Conservation (phyloP, 2,888 invertebrate genomes). For the Aphidius colemani region DNA sequence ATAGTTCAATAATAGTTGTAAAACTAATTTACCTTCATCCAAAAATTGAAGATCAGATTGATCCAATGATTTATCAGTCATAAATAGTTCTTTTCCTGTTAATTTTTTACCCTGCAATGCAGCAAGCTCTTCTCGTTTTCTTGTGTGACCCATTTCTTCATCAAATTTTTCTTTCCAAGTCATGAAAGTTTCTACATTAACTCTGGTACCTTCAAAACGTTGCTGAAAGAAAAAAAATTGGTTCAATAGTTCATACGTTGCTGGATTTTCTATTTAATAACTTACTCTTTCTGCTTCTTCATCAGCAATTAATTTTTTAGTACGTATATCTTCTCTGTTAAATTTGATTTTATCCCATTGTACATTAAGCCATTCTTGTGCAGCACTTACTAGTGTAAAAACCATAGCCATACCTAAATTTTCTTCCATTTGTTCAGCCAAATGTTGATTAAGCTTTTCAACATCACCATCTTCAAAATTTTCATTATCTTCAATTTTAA, state of each 20-base stretch:
- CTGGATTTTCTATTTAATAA: conserved; percentile 57
- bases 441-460: conserved; percentile 68
- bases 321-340: conserved; percentile 71
- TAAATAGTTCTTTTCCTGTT: conserved; percentile 92
- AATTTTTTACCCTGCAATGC: conserved; percentile 79
- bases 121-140: conserved; percentile 70
- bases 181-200: conserved; percentile 93
- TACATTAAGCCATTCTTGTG: conserved; percentile 90
- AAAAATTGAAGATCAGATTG: conserved; percentile 96
- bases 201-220: conserved; percentile 93
- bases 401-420: conserved; percentile 98
- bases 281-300: conserved; percentile 87
- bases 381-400: conserved; percentile 90
- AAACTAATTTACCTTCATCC: conserved; percentile 71
- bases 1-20: conserved; percentile 14
- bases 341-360: conserved; percentile 81
- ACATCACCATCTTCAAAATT: conserved; percentile 77
- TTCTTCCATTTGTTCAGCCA: conserved; percentile 76
- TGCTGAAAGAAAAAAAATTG: conserved; percentile 65
- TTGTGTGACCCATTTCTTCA: conserved; percentile 79
- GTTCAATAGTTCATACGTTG: conserved; percentile 5
- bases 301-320: conserved; percentile 71
- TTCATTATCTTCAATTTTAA: conserved; percentile 78
- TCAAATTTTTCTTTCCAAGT: conserved; percentile 95
- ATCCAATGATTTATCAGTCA: conserved; percentile 89